Evolutionary conservation across 2,888 invertebrate species (phyloP).

Genomic region (Tachystola acroxantha): DNA sequence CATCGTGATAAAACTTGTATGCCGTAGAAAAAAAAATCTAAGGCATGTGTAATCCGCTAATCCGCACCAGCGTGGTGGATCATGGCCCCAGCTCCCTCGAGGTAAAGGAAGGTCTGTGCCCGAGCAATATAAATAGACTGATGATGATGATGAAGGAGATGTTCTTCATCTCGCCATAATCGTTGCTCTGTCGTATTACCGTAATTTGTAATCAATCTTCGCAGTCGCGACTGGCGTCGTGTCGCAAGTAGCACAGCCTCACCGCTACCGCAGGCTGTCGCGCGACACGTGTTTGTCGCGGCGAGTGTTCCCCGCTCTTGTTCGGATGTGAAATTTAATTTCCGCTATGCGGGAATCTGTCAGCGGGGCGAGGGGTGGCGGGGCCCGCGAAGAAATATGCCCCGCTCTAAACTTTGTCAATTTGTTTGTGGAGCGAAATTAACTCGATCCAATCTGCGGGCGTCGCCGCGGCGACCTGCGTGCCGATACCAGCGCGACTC

Average conservation of each 20-base stretch:
- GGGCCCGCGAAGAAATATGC: constrained; percentile 71
- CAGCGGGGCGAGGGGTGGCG: constrained; percentile 41
- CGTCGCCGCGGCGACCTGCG: constrained; percentile 54
- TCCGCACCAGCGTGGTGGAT: too few relatives aligned
- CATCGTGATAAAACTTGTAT: too few relatives aligned
- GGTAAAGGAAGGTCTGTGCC: too few relatives aligned
- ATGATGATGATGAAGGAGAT: too few relatives aligned
- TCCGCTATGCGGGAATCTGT: constrained; percentile 72
- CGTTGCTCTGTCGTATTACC: constrained; percentile 3
- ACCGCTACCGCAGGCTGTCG: constrained; percentile 36
- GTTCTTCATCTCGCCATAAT: too few relatives aligned
- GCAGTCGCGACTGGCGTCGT: constrained; percentile 14
- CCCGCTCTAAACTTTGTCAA: constrained; percentile 78
- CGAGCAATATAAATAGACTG: too few relatives aligned
- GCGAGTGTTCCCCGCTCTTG: constrained; percentile 64
- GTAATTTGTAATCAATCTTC: constrained; percentile 46
- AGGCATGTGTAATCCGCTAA: too few relatives aligned
- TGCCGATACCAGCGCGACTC: constrained; percentile 44
- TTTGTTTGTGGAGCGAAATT: constrained; percentile 78
- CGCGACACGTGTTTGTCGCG: constrained; percentile 58
- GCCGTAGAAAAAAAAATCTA: too few relatives aligned
- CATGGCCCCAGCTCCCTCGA: too few relatives aligned
- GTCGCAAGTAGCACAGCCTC: constrained; percentile 4
- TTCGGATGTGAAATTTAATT: constrained; percentile 79
- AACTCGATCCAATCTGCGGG: constrained; percentile 77